Conservation (phyloP, 2,888 invertebrate genomes). For the Drosophila sordidula region DNA sequence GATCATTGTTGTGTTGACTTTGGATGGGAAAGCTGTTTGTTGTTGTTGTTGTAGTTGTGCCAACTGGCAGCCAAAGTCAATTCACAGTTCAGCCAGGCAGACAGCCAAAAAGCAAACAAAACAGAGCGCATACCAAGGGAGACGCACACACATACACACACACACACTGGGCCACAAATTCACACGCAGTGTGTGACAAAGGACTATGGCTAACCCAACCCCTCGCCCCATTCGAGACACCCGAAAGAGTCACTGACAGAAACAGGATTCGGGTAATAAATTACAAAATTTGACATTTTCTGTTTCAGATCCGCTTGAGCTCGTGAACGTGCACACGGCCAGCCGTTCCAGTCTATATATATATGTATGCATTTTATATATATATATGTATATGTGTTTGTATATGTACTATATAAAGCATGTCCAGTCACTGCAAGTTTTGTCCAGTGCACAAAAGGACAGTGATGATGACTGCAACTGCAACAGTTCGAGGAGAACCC, state of each 20-base stretch:
- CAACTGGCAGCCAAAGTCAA: conserved; percentile 80
- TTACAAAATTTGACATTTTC: conserved; percentile 85
- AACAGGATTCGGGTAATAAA: conserved; percentile 85
- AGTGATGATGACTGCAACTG: conserved; percentile 55
- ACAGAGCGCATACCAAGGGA: conserved; percentile 52
- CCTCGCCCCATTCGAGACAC: conserved; percentile 47
- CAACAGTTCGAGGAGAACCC: conserved; percentile 38
- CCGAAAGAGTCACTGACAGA: conserved; percentile 83
- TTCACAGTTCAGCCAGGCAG: conserved; percentile 61
- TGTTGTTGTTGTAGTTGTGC: conserved; percentile 45
- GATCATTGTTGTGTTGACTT: conserved; percentile 77
- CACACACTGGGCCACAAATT: conserved; percentile 62
- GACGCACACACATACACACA: conserved; percentile 40
- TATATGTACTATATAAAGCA: conserved; percentile 4
- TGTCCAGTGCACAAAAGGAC: conserved; percentile 43
- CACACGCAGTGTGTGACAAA: conserved; percentile 76
- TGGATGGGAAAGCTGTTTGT: conserved; percentile 70
- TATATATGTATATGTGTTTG: neutral
- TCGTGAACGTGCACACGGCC: conserved; percentile 67
- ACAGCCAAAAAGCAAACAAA: conserved; percentile 64
- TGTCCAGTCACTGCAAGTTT: conserved; percentile 39
- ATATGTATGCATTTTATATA: conserved; percentile 7
- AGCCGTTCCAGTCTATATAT: conserved; percentile 26
- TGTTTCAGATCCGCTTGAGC: conserved; percentile 83
- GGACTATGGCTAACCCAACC: conserved; percentile 49